Conservation (phyloP, 2,113 vertebrate species). For the Epinephelus moara region DNA sequence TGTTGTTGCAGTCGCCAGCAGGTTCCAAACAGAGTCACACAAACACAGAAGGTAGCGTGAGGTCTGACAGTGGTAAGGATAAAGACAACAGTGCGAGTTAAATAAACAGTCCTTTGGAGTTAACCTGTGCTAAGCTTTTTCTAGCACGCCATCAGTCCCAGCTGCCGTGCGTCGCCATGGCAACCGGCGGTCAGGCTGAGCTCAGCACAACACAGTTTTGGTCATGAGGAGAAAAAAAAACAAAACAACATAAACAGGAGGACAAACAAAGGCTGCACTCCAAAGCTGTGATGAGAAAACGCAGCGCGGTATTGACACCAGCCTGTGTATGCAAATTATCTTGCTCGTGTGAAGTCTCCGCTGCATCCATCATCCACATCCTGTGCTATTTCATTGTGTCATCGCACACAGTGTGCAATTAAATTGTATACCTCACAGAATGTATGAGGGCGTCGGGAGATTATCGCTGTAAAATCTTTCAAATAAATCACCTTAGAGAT, state of each 20-base stretch:
- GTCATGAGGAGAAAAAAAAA: slow-evolving; percentile 18
- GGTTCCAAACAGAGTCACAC: slow-evolving; percentile 4
- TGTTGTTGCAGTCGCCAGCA: not conserved
- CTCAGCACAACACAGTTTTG: slow-evolving; percentile 52
- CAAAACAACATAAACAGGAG: slow-evolving; percentile 48
- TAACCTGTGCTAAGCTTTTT: slow-evolving; percentile 56
- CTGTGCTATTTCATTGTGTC: slow-evolving; percentile 38
- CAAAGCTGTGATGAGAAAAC: slow-evolving; percentile 40
- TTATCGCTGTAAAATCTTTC: slow-evolving; percentile 65
- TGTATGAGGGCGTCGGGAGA: slow-evolving; percentile 51
- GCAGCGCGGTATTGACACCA: slow-evolving; percentile 22
- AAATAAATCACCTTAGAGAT: slow-evolving; percentile 74
- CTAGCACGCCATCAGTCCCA: slow-evolving; percentile 39
- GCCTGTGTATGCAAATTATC: slow-evolving; percentile 56
- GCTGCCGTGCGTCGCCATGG: slow-evolving; percentile 72
- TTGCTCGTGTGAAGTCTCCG: slow-evolving; percentile 25
- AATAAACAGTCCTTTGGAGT: slow-evolving; percentile 59
- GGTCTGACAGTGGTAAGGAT: slow-evolving; percentile 9
- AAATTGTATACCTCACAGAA: slow-evolving; percentile 54
- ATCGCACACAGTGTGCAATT: slow-evolving; percentile 30
- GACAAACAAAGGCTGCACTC: slow-evolving; percentile 54
- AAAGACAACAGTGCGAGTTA: not conserved
- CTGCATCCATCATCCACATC: slow-evolving; percentile 52
- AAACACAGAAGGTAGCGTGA: slow-evolving; percentile 1
- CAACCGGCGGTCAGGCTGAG: slow-evolving; percentile 70